These are phyloP conservation scores for Platycnemis pennipes DNA, from an alignment of 2,888 invertebrate species.

Conservation along the genomic window DNA sequence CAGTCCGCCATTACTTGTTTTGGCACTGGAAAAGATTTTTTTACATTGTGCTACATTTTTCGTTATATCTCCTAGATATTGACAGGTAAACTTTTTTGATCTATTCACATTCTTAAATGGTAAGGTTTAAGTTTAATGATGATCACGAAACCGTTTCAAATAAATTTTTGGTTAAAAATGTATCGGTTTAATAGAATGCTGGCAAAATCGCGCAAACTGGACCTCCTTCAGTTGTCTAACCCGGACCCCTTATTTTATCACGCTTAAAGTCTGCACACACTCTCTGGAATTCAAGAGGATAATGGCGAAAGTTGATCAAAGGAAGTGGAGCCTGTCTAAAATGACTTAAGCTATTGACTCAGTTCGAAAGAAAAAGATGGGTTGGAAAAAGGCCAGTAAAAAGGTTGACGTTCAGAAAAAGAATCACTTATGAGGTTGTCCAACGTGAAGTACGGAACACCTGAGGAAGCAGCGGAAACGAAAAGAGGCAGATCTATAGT, in stretches of 20 bases:
- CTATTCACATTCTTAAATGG: constrained; percentile 68
- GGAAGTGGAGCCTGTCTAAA: constrained; percentile 59
- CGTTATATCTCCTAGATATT: constrained; percentile 68
- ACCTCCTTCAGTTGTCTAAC: constrained; percentile 38
- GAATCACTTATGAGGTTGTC: constrained; percentile 70
- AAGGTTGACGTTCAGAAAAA: constrained; percentile 69
- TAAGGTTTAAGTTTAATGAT: constrained; percentile 68
- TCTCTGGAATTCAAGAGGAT: constrained; percentile 70
- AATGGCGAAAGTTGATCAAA: constrained; percentile 69
- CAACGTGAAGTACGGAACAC: constrained; percentile 69
- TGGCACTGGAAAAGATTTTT: constrained; percentile 43
- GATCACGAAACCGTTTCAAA: constrained; percentile 66
- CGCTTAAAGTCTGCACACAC: constrained; percentile 54
- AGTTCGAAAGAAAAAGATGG: constrained; percentile 67
- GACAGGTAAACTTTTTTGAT: constrained; percentile 63
- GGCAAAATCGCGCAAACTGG: not conserved
- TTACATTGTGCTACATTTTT: constrained; percentile 63
- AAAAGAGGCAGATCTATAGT: constrained; percentile 69
- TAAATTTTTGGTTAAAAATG: not conserved
- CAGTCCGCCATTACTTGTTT: constrained; percentile 64
- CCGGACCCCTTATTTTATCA: constrained; percentile 59
- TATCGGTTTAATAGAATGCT: not conserved
- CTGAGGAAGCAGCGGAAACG: constrained; percentile 70
- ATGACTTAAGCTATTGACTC: constrained; percentile 69
- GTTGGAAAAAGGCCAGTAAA: constrained; percentile 69